A percentile compares a stretch with the other conserved stretches of the same genome.
Conservation (phyloP, 2,113 vertebrate species). For the Mastomys natalensis region DNA sequence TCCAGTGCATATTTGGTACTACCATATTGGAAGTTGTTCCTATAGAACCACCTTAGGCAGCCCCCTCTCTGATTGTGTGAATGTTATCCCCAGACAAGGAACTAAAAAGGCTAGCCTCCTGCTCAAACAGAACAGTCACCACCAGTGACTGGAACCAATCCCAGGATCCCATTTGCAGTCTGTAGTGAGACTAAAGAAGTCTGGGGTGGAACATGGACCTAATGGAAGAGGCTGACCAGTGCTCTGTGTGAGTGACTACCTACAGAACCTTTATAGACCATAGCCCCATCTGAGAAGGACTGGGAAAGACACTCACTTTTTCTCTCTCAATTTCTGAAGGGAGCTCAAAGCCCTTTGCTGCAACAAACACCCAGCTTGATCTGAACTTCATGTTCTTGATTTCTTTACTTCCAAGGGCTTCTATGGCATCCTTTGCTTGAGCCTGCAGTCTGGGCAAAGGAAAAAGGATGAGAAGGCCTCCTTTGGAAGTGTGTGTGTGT, state of each 20-base stretch:
- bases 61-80: too few relatives aligned
- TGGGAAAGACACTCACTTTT: conserved; percentile 81
- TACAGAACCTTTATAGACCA: background rate
- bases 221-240: fast-evolving
- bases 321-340: conserved; percentile 84
- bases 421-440: conserved; percentile 72
- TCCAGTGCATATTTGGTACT: background rate
- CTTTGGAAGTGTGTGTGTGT: background rate
- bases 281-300: background rate
- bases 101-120: background rate
- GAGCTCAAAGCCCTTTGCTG: conserved; percentile 85
- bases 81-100: background rate
- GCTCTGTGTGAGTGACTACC: background rate
- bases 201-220: fast-evolving
- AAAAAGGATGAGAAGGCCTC: fast-evolving
- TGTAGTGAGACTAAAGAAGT: background rate
- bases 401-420: conserved; percentile 86
- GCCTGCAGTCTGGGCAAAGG: conserved; percentile 78
- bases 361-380: conserved; percentile 89
- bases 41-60: too few relatives aligned
- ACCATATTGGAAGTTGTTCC: background rate
- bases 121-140: background rate
- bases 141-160: fast-evolving
- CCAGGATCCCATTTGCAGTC: background rate
- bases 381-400: conserved; percentile 85